Percentiles rank a stretch among this genome's conserved stretches.
phyloP scores from a whole-genome alignment of 2,888 invertebrate species.

The Stenodema calcarata region DNA sequence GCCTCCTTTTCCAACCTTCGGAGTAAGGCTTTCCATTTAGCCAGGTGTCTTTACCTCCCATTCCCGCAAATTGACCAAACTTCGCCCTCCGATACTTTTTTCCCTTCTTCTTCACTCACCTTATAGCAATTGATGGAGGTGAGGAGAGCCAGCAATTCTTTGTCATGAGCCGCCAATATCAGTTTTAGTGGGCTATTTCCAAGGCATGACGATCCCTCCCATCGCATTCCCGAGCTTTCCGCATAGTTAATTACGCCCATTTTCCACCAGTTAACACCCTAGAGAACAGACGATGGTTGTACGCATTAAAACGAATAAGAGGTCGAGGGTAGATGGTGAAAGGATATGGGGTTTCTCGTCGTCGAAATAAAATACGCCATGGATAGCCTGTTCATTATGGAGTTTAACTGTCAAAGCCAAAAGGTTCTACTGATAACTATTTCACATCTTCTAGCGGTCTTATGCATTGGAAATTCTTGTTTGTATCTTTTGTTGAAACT shows the following conservation, averaged over 20 bases:
- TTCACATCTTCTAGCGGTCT: no score
- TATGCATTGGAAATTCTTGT: no score
- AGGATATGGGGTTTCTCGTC: background rate
- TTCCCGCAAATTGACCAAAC: slow-evolving; percentile 38
- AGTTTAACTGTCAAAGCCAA: no score
- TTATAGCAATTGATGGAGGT: background rate
- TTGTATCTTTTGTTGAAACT: no score
- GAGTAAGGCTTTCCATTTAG: slow-evolving; percentile 23
- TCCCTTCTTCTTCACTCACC: background rate
- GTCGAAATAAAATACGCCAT: background rate
- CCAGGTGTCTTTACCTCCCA: slow-evolving; percentile 46
- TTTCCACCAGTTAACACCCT: background rate
- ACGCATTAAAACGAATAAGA: background rate
- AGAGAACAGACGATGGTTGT: background rate
- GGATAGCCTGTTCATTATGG: background rate
- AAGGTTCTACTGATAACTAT: no score
- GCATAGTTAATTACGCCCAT: background rate
- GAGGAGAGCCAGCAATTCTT: background rate
- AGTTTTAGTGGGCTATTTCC: background rate
- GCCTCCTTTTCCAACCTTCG: slow-evolving; percentile 31
- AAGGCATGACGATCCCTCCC: background rate
- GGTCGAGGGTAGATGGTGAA: background rate
- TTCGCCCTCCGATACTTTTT: background rate
- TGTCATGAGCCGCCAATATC: background rate
- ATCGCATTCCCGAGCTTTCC: background rate